Base-by-base conservation (phyloP, 2,888 invertebrate genomes). In the Thymelicus lineola region DNA sequence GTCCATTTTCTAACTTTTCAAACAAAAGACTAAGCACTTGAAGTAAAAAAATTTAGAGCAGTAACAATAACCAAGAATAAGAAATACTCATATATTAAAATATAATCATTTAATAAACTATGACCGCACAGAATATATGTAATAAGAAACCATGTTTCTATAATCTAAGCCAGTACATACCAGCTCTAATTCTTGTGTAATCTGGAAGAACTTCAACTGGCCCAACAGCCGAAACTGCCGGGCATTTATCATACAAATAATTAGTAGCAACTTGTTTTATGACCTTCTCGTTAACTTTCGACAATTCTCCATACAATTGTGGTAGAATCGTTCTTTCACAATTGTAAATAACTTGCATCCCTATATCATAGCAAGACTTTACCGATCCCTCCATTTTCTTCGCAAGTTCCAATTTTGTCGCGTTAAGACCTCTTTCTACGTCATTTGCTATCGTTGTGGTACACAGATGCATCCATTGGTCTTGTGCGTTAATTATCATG, bases 241-340 rank as follows among this genome's bases (percentile, higher is more conserved):
- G 94, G 71, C 87, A 88, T 70, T 82, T 87, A 74, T 94, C 87
- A 71, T 93, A 93, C 38, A 94, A 72, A n/a, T 86, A 85, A 28
- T 80, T 80, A 1, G 80, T 73, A 0, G 83, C 81, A 1, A 82
- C 73, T 2, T 71, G 58, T 36, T 74, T 79, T 5, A 89, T 48
- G 0, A 64, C 63, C 0, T 63, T 14, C 4, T 71, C 59, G 2
- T 74, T 74, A 0, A 82, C 17, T 0, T 45, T 17, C 0, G 70
- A 46, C 65, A 79, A 14, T 15, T 69, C 42, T n/a, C 68, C 14
- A 7, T 66, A 65, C 15, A 77, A 36, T 0, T 80, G 75, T 0
- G 71, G 20, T 6, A 89, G 35, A 5, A 83, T 74, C 53, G 74
- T 75, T 38, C 89, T 79, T 42, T 73, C 71, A 17, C 84, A 80